Evolutionary conservation across 2,797 vertebrate genomes (phyloP).

Genomic region (Hydrophis major): DNA sequence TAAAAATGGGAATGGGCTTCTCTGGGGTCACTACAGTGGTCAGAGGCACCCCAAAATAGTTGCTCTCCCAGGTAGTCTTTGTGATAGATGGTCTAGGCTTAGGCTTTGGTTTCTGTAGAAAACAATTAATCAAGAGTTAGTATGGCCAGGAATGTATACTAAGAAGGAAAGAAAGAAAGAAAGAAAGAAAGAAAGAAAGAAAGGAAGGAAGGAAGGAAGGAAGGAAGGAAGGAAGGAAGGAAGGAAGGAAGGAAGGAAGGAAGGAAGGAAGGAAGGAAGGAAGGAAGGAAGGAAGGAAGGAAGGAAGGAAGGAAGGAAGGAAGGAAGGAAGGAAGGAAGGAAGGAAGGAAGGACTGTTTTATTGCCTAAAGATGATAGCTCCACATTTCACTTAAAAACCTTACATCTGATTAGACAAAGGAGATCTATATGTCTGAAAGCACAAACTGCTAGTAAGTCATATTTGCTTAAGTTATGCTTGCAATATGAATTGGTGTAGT

Average conservation of each 20-base stretch:
- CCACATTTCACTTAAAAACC: neutral
- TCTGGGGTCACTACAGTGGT: conserved; percentile 80
- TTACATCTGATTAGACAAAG: neutral
- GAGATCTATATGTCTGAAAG: neutral
- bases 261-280: too few relatives aligned
- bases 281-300: too few relatives aligned
- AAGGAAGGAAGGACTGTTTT: neutral
- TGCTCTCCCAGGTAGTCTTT: conserved; percentile 87
- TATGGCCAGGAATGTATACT: neutral
- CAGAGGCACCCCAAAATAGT: conserved; percentile 92
- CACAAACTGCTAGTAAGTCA: neutral
- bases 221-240: too few relatives aligned
- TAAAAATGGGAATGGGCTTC: conserved; percentile 89
- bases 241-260: too few relatives aligned
- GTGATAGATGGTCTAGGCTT: conserved; percentile 88
- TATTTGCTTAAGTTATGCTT: neutral
- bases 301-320: too few relatives aligned
- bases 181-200: too few relatives aligned
- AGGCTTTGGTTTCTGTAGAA: conserved; percentile 81
- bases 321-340: too few relatives aligned
- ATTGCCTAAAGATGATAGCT: neutral
- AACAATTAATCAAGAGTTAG: conserved; percentile 5
- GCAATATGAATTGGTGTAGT: neutral
- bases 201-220: too few relatives aligned
- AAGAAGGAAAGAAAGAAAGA: too few relatives aligned